Conservation (phyloP, 2,797 vertebrate species). For the Pantherophis vulpinus region DNA sequence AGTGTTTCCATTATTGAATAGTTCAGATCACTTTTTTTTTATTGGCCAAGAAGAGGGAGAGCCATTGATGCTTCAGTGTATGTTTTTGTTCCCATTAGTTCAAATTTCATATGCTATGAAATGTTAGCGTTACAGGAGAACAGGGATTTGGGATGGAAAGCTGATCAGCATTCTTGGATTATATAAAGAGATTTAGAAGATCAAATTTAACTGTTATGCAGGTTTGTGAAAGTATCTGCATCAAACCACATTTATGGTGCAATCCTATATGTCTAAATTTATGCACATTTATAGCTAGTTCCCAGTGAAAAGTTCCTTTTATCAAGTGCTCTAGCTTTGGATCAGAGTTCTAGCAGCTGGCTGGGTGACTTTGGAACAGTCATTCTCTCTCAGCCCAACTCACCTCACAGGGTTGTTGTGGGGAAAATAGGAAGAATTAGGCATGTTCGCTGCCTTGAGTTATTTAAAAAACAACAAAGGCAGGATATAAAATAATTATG, state of each 20-base stretch:
- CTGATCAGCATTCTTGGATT: not conserved
- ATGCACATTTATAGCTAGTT: not conserved
- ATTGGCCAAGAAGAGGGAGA: not conserved
- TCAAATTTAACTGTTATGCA: not conserved
- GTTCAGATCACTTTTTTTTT: rapidly evolving
- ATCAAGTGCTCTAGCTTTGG: not conserved
- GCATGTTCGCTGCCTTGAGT: not conserved
- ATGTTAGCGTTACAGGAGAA: not conserved
- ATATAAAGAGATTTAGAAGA: not conserved
- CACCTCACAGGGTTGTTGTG: not conserved
- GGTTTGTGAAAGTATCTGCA: not conserved
- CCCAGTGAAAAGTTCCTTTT: not conserved
- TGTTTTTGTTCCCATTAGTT: conserved; percentile 11
- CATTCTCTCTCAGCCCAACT: not conserved
- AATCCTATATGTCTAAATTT: not conserved
- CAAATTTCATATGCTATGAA: conserved; percentile 18
- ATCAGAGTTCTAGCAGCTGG: not conserved
- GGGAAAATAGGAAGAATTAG: not conserved
- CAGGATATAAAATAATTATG: not conserved
- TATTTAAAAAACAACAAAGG: not conserved
- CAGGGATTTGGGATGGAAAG: not conserved
- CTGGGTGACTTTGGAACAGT: not conserved
- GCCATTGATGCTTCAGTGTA: conserved; percentile 1
- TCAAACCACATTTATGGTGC: not conserved
- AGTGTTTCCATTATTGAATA: not conserved